Percentiles rank a stretch among this genome's conserved stretches.
These are phyloP conservation scores for Lampris megalopsis DNA, from an alignment of 2,113 vertebrate genomes.

Conservation along the genomic window DNA sequence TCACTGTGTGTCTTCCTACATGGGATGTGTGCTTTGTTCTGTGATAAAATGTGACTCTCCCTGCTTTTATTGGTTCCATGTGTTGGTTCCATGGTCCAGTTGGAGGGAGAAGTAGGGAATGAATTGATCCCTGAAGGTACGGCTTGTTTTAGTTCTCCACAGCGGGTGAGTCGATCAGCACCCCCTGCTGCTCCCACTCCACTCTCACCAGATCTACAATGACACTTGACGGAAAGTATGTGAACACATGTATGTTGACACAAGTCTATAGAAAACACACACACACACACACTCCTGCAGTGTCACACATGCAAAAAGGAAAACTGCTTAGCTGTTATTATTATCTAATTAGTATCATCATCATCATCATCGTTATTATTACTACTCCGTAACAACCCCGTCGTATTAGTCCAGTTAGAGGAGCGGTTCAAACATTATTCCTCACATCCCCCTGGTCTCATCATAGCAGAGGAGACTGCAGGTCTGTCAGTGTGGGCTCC, in stretches of 20 bases:
- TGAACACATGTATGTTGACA: too few species aligned
- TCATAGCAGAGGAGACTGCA: conserved; percentile 1
- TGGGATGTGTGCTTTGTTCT: conserved; percentile 46
- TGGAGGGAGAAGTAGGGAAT: conserved; percentile 49
- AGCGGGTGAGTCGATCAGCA: conserved; percentile 52
- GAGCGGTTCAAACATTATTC: not conserved
- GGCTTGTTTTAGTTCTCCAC: conserved; percentile 50
- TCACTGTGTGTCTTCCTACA: conserved; percentile 6
- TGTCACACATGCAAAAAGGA: too few species aligned
- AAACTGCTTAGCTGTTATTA: too few species aligned
- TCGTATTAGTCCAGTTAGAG: too few species aligned
- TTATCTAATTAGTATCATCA: too few species aligned
- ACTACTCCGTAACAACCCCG: too few species aligned
- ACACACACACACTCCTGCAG: not conserved
- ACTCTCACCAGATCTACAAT: conserved; percentile 33
- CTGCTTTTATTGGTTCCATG: conserved; percentile 70
- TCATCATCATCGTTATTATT: too few species aligned
- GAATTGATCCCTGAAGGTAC: conserved; percentile 70
- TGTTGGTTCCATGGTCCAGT: conserved; percentile 52
- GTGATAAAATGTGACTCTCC: conserved; percentile 23
- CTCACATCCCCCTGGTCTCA: conserved; percentile 14
- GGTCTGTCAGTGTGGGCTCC: conserved; percentile 23
- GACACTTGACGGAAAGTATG: conserved; percentile 59
- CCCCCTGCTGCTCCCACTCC: conserved; percentile 58
- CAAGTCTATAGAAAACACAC: too few species aligned